Percentiles rank a stretch among this genome's conserved stretches.
These are phyloP conservation scores for Oncorhynchus mykiss DNA, from an alignment of 2,113 vertebrate species.

Conservation along the genomic window DNA sequence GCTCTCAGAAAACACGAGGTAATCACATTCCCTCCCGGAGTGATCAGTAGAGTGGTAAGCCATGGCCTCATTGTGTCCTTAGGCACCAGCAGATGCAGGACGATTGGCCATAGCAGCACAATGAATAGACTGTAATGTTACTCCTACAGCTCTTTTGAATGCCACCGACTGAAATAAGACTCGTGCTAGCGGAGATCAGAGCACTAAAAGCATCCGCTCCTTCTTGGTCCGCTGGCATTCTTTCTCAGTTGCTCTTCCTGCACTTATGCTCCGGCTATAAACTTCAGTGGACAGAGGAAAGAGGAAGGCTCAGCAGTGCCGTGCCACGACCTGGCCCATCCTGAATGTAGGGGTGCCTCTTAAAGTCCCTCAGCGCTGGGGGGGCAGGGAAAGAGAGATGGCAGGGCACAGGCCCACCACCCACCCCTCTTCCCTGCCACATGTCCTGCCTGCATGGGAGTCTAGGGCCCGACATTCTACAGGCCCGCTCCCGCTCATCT, in stretches of 20 bases:
- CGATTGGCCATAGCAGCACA: constrained; percentile 15
- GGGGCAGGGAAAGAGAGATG: constrained; percentile 29
- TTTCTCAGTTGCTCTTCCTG: constrained; percentile 49
- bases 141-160: constrained; percentile 57
- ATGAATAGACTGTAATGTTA: constrained; percentile 16
- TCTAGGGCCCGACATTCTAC: constrained; percentile 34
- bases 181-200: constrained; percentile 10
- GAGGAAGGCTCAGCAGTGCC: constrained; percentile 29
- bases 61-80: not conserved
- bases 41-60: constrained; percentile 7
- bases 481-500: constrained; percentile 39
- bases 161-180: constrained; percentile 40
- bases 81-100: not conserved
- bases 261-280: constrained; percentile 62
- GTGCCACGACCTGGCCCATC: constrained; percentile 54
- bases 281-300: constrained; percentile 49
- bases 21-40: constrained; percentile 31
- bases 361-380: constrained; percentile 52
- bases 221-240: constrained; percentile 58
- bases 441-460: constrained; percentile 16
- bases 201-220: constrained; percentile 60
- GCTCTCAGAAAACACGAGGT: constrained; percentile 32
- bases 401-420: constrained; percentile 22
- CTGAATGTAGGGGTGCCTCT: constrained; percentile 48
- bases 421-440: not conserved